These are phyloP conservation scores for Enteromius trimaculatus DNA, from an alignment of 2,797 vertebrate species.

Conservation along the genomic window DNA sequence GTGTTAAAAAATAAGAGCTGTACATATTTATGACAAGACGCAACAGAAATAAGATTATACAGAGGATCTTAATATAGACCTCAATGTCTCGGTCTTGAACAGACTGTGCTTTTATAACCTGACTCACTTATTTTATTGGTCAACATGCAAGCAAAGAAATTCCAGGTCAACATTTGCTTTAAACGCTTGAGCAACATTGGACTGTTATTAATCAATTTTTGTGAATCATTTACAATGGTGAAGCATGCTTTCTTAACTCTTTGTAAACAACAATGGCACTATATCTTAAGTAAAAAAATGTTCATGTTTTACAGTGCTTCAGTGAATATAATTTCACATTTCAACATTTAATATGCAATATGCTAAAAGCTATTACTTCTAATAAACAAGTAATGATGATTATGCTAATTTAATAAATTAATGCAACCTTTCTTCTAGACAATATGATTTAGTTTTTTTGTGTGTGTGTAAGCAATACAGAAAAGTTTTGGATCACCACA, in stretches of 20 bases:
- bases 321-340: neutral
- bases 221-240: slow-evolving; percentile 13
- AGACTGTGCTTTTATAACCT: slow-evolving; percentile 5
- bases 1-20: neutral
- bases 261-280: neutral
- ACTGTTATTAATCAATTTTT: slow-evolving; percentile 22
- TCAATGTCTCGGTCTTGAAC: too few species aligned
- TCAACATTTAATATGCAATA: neutral
- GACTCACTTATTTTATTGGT: neutral
- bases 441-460: neutral
- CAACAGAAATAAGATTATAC: neutral
- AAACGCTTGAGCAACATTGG: neutral
- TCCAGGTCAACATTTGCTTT: neutral
- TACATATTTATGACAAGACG: neutral
- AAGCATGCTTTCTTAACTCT: neutral
- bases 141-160: slow-evolving; percentile 9
- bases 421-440: neutral
- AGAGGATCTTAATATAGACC: neutral
- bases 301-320: neutral
- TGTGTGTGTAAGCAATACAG: neutral
- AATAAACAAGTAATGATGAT: neutral
- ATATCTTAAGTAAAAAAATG: neutral
- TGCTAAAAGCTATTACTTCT: neutral
- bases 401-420: neutral
- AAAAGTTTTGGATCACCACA: neutral